Evolutionary conservation across 2,113 vertebrate genomes (phyloP).

Genomic region (Chlorodrepanis virens): DNA sequence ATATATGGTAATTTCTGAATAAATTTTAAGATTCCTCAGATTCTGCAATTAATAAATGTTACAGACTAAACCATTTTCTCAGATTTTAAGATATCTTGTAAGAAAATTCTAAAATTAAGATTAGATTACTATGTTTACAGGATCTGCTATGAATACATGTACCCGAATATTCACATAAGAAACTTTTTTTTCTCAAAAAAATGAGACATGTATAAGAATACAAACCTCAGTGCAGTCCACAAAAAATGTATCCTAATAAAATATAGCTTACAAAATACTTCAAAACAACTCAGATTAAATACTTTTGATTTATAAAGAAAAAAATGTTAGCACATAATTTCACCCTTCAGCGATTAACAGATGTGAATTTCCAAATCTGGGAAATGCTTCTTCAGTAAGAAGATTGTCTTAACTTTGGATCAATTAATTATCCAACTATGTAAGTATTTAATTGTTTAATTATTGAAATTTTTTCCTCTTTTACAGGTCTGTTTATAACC

Average conservation of each 20-base stretch:
- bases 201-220: neutral
- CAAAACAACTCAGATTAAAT: neutral
- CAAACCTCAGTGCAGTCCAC: neutral
- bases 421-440: neutral
- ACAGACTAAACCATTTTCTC: neutral
- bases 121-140: neutral
- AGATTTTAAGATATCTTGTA: neutral
- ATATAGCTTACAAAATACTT: neutral
- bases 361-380: neutral
- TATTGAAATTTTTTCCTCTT: neutral
- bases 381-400: neutral
- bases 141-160: neutral
- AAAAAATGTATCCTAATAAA: neutral
- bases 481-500: neutral
- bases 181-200: neutral
- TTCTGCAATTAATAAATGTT: neutral
- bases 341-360: neutral
- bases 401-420: neutral
- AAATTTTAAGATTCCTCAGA: neutral
- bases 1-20: neutral
- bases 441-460: neutral
- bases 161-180: fast-evolving
- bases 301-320: neutral
- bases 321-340: neutral
- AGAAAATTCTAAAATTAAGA: neutral